Evolutionary conservation across 2,797 vertebrate genomes (phyloP).

Genomic region (Oreonectes daqikongensis): DNA sequence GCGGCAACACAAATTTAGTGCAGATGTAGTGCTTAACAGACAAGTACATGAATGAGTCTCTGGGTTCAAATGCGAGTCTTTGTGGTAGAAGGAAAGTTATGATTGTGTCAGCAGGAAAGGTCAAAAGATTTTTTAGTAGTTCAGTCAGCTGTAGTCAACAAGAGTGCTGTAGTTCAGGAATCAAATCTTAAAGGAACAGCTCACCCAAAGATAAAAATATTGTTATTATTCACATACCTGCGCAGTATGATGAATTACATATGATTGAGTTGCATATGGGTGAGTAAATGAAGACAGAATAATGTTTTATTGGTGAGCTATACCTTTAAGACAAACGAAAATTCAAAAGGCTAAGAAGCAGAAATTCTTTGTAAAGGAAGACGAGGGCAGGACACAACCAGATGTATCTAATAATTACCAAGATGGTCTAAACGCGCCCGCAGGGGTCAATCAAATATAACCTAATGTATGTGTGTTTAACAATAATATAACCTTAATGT

Average conservation of each 20-base stretch:
- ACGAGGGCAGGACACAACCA: not conserved
- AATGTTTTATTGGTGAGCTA: not conserved
- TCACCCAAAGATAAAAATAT: too few relatives aligned
- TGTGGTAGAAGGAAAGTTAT: not conserved
- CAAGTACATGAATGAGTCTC: not conserved
- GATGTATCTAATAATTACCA: constrained; percentile 7
- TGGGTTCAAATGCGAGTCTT: not conserved
- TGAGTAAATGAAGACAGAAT: not conserved
- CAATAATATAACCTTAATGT: constrained; percentile 36
- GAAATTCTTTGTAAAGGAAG: not conserved
- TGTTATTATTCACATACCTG: not conserved
- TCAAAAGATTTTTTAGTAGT: not conserved
- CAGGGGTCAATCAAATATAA: constrained; percentile 33
- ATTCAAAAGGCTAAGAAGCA: not conserved
- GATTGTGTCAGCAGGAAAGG: not conserved
- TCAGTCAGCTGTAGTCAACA: not conserved
- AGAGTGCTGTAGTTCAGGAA: not conserved
- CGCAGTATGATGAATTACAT: not conserved
- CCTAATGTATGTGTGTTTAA: constrained; percentile 26
- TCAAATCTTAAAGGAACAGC: not conserved
- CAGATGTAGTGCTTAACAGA: not conserved
- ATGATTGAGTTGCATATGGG: not conserved
- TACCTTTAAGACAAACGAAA: not conserved
- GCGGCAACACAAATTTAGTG: not conserved
- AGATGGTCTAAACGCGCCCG: not conserved